Evolutionary conservation across 2,113 vertebrate species (phyloP).

Genomic region (Progne subis): DNA sequence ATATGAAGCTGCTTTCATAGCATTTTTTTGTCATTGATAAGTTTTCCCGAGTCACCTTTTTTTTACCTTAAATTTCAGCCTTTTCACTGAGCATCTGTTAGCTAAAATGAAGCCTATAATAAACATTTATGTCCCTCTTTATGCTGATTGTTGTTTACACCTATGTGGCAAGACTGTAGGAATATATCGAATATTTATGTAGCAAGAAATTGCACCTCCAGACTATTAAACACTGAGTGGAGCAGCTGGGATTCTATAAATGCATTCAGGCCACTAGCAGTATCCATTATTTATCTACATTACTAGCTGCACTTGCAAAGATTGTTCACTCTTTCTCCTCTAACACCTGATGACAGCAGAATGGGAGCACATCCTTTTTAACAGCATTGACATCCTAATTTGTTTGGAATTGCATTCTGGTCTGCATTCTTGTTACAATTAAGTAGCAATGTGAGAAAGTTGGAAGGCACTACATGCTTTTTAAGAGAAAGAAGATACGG

Average conservation of each 20-base stretch:
- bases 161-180: conserved; percentile 22
- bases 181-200: conserved; percentile 59
- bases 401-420: neutral
- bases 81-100: conserved; percentile 55
- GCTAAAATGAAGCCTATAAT: conserved; percentile 44
- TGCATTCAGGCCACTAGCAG: conserved; percentile 32
- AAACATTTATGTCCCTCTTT: conserved; percentile 63
- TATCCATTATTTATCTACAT: conserved; percentile 54
- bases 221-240: conserved; percentile 46
- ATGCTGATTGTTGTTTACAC: conserved; percentile 60
- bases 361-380: neutral
- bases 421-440: neutral
- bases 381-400: neutral
- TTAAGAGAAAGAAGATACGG: neutral
- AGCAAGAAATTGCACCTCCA: conserved; percentile 50
- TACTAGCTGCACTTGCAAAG: conserved; percentile 27
- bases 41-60: neutral
- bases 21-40: conserved; percentile 13
- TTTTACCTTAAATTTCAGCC: conserved; percentile 31
- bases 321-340: neutral
- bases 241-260: conserved; percentile 58
- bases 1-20: neutral
- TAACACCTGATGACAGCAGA: neutral
- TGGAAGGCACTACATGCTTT: neutral
- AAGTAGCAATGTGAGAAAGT: neutral